Evolutionary conservation across 2,888 invertebrate genomes (phyloP).

Genomic region (Carcina quercana): DNA sequence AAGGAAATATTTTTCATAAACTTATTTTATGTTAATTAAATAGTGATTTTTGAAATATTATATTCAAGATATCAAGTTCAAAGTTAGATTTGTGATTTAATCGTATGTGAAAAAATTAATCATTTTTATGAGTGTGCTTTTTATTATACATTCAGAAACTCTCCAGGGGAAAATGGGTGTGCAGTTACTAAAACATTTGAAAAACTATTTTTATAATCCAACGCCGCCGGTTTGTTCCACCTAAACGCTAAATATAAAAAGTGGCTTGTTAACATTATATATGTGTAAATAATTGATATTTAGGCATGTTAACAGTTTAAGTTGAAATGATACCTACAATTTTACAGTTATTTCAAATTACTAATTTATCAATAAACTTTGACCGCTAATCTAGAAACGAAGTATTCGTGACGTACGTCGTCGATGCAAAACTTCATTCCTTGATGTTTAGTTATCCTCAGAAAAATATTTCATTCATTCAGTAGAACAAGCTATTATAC

Average conservation of each 20-base stretch:
- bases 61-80: not conserved
- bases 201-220: too few species aligned
- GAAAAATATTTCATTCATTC: conserved; percentile 31
- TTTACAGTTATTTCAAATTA: conserved; percentile 21
- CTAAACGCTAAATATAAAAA: conserved; percentile 20
- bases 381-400: conserved; percentile 25
- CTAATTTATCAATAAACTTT: conserved; percentile 26
- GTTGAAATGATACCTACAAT: conserved; percentile 24
- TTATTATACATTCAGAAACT: too few species aligned
- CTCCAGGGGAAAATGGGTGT: too few species aligned
- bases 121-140: too few species aligned
- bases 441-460: too few species aligned
- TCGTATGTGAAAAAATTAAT: not conserved
- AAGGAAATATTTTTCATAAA: not conserved
- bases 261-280: conserved; percentile 21
- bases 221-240: too few species aligned
- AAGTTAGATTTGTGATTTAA: not conserved
- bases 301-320: conserved; percentile 31
- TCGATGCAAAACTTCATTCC: too few species aligned
- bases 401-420: too few species aligned
- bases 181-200: too few species aligned
- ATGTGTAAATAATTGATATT: conserved; percentile 37
- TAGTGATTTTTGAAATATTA: too few species aligned
- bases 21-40: not conserved
- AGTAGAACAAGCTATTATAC: conserved; percentile 18